Evolutionary conservation across 2,888 invertebrate genomes (phyloP).

Genomic region (Zele albiditarsus): DNA sequence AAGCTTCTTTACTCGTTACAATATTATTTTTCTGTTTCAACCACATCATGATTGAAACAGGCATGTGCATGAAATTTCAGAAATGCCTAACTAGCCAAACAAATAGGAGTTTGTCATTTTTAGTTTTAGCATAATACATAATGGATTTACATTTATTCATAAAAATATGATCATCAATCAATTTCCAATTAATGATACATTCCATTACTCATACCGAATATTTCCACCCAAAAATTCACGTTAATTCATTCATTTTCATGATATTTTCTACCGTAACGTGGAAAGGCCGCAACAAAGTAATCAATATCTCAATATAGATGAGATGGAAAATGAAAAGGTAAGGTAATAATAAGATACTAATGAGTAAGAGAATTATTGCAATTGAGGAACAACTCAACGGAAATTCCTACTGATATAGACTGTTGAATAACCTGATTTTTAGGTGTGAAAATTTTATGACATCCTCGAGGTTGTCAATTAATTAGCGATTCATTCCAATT

Average conservation of each 20-base stretch:
- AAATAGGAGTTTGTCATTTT: not conserved
- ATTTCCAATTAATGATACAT: not conserved
- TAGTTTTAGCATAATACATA: not conserved
- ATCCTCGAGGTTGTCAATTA: not conserved
- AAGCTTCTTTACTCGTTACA: constrained; percentile 49
- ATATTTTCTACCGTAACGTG: not conserved
- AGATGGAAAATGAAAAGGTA: not conserved
- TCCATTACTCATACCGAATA: not conserved
- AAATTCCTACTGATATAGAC: not conserved
- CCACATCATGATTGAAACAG: constrained; percentile 3
- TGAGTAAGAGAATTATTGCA: not conserved
- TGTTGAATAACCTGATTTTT: not conserved
- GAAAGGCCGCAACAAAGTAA: not conserved
- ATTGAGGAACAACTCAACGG: not conserved
- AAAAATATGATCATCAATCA: not conserved
- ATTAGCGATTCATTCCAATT: not conserved
- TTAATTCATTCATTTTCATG: not conserved
- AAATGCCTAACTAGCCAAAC: not conserved
- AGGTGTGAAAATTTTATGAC: not conserved
- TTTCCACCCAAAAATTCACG: not conserved
- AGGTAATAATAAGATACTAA: not conserved
- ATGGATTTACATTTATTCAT: not conserved
- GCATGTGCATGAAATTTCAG: not conserved
- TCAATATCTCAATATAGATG: not conserved
- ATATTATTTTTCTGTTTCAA: constrained; percentile 16